These are phyloP conservation scores for Seriola aureovittata DNA, from an alignment of 2,113 vertebrate species.

Conservation along the genomic window DNA sequence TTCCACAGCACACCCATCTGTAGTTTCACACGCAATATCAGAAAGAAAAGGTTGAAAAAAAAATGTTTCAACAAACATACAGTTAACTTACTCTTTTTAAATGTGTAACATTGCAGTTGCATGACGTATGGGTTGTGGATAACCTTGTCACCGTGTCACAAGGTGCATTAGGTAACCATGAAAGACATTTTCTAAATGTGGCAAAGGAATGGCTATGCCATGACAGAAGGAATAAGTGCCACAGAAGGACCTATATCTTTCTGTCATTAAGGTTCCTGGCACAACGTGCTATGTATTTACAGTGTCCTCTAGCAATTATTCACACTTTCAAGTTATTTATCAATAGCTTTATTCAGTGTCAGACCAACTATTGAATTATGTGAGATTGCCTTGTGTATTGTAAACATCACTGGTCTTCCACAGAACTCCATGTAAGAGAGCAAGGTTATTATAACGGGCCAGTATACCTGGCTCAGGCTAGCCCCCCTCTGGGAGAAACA, in stretches of 20 bases:
- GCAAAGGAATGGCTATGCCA: conserved; percentile 85
- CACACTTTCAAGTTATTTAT: neutral
- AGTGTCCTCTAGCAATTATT: conserved; percentile 18
- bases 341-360: neutral
- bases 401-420: neutral
- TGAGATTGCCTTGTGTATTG: neutral
- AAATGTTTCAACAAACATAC: conserved; percentile 6
- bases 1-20: neutral
- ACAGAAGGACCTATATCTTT: conserved; percentile 66
- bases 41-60: neutral
- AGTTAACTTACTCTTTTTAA: conserved; percentile 32
- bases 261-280: conserved; percentile 55
- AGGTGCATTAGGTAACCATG: conserved; percentile 83
- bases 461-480: neutral
- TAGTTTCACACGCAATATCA: conserved; percentile 6
- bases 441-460: conserved; percentile 4
- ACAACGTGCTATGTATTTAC: conserved; percentile 34
- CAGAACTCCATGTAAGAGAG: conserved; percentile 1
- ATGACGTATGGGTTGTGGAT: conserved; percentile 73
- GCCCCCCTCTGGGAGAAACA: conserved; percentile 7
- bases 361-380: neutral
- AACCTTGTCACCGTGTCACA: conserved; percentile 82
- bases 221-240: conserved; percentile 78
- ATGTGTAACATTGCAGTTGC: conserved; percentile 42
- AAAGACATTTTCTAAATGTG: conserved; percentile 86